Conservation (phyloP, 2,797 vertebrate genomes). For the Myripristis murdjan region DNA sequence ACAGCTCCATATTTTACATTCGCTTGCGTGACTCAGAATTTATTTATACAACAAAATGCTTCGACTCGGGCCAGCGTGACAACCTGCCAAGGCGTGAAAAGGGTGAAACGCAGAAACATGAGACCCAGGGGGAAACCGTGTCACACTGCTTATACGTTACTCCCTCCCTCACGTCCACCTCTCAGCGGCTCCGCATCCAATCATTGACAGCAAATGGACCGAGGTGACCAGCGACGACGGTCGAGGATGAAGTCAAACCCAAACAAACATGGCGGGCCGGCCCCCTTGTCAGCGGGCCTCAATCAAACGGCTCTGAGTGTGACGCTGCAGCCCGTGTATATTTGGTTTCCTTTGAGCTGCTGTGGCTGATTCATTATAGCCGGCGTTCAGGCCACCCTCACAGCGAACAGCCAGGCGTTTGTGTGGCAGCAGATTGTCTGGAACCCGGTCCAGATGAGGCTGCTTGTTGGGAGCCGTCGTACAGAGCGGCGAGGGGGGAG, state of each 20-base stretch:
- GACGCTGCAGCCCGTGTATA: slow-evolving; percentile 54
- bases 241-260: slow-evolving; percentile 54
- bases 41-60: slow-evolving; percentile 10
- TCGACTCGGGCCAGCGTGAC: slow-evolving; percentile 34
- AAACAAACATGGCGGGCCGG: slow-evolving; percentile 58
- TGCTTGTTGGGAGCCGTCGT: slow-evolving; percentile 44
- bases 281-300: slow-evolving; percentile 58
- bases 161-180: slow-evolving; percentile 32
- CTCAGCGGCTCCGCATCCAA: slow-evolving; percentile 13
- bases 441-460: slow-evolving; percentile 66
- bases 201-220: slow-evolving; percentile 41
- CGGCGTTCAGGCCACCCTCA: slow-evolving; percentile 65
- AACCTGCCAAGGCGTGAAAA: slow-evolving; percentile 9
- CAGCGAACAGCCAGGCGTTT: slow-evolving; percentile 66
- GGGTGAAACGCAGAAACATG: slow-evolving; percentile 20
- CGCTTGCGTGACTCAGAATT: slow-evolving; percentile 7
- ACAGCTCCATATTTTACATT: neutral
- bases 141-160: slow-evolving; percentile 21
- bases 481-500: slow-evolving; percentile 36
- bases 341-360: slow-evolving; percentile 67
- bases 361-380: slow-evolving; percentile 56
- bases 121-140: slow-evolving; percentile 29
- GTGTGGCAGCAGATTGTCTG: slow-evolving; percentile 59
- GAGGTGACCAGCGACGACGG: slow-evolving; percentile 33
- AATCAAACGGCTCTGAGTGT: slow-evolving; percentile 34